phyloP scores from a whole-genome alignment of 2,113 vertebrate species.

The Gadus chalcogrammus region DNA sequence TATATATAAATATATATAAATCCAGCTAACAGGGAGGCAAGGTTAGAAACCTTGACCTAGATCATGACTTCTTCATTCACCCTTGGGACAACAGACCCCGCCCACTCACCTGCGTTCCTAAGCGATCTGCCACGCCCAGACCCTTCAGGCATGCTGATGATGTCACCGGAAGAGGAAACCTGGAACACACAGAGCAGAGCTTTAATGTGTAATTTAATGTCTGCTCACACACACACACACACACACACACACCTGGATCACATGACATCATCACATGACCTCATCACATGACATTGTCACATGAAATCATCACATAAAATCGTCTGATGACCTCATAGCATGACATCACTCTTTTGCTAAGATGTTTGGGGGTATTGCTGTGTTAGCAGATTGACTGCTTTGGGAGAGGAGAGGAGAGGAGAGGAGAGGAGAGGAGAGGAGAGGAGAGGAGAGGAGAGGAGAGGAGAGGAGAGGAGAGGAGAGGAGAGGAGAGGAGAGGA shows the following conservation, averaged over 20 bases:
- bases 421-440: too few species aligned
- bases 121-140: conserved; percentile 67
- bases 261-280: too few species aligned
- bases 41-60: too few species aligned
- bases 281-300: too few species aligned
- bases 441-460: too few species aligned
- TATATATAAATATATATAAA: too few species aligned
- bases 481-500: conserved; percentile 8
- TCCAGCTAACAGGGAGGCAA: conserved; percentile 40
- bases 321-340: too few species aligned
- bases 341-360: not conserved
- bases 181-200: conserved; percentile 16
- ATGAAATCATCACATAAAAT: too few species aligned
- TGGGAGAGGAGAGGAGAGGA: not conserved
- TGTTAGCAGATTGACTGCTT: not conserved
- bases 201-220: not conserved
- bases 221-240: too few species aligned
- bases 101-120: conserved; percentile 67
- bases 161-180: conserved; percentile 69
- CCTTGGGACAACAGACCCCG: not conserved
- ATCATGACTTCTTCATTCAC: too few species aligned
- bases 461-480: not conserved
- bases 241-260: too few species aligned
- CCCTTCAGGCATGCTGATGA: conserved; percentile 77
- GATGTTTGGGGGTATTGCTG: not conserved